Base-by-base conservation (phyloP, 2,888 invertebrate genomes). In the Drosophila nigricruria region DNA sequence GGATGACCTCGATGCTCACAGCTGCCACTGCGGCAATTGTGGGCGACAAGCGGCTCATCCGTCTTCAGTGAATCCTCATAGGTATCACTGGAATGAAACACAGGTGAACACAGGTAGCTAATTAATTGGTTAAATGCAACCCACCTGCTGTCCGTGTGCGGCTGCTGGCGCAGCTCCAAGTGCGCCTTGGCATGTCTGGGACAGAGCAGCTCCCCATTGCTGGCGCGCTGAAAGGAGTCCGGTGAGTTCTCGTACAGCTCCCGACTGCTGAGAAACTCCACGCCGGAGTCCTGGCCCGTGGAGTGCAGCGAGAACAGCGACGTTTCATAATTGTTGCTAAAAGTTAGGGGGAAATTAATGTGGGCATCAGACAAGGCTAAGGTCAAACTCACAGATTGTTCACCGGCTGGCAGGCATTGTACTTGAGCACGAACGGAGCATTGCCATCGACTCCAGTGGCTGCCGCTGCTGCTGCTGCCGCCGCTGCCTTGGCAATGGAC, bases 221-320 rank as follows among this genome's bases (percentile, higher is more conserved):
- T 74, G 43, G 49, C 43, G 1, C 85, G 85, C 59, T 88, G 91
- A 60, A 91, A 92, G 30, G 91, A 88, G 34, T 92, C 92, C 3
- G 92, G 91, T 16, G 92, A 90, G 32, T 91, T 91, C 74, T 92
- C 92, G 49, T 91, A 92, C 32, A 92, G 70, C 45, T 92, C 92
- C 5, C 92, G 88, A 75, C 92, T 86, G 88, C 92, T 90, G 2
- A 92, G 79, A 90, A 94, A 80, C 93, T 92, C 96, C 78, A 96
- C 96, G 63, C 96, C 97, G 53, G 96, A 96, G 93, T 97, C 96
- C 91, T 96, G 96, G 18, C 96, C 96, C 90, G 96, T 96, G 82
- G 96, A 97, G 94, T 96, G 96, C 84, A 96, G 94, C 77, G 96
- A 96, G 85, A 96, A 96, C 92, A 96, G 95, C 74, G 96, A 96